Conservation (phyloP, 2,888 invertebrate species). For the Parthenolecanium corni region DNA sequence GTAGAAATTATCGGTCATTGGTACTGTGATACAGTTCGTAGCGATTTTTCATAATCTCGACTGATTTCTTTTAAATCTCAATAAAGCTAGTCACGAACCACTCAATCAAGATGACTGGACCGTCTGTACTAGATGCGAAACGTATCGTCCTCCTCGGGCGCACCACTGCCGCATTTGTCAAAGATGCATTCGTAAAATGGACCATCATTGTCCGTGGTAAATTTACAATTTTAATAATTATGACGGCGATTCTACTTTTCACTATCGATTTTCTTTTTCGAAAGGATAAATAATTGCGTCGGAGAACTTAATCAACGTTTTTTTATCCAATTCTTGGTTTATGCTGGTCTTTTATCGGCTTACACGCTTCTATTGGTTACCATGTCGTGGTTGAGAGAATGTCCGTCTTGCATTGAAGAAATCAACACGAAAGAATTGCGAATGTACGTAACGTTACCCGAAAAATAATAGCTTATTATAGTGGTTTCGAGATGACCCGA, state of each 20-base stretch:
- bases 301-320: slow-evolving; percentile 86
- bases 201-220: slow-evolving; percentile 75
- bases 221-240: neutral
- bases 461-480: neutral
- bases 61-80: too few relatives aligned
- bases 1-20: neutral
- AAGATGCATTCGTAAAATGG: slow-evolving; percentile 67
- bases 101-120: slow-evolving; percentile 54
- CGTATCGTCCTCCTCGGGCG: slow-evolving; percentile 68
- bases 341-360: slow-evolving; percentile 54
- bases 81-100: slow-evolving; percentile 27
- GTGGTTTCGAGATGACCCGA: neutral
- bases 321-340: slow-evolving; percentile 76
- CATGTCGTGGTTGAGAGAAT: slow-evolving; percentile 59
- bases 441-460: slow-evolving; percentile 54
- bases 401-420: slow-evolving; percentile 53
- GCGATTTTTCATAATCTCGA: too few relatives aligned
- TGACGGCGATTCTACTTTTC: neutral
- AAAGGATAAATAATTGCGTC: slow-evolving; percentile 80
- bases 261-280: neutral
- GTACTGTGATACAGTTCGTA: too few relatives aligned
- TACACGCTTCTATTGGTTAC: slow-evolving; percentile 61
- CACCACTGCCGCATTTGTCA: slow-evolving; percentile 82
- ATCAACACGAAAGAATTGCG: slow-evolving; percentile 56
- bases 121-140: slow-evolving; percentile 66